Percentiles rank a stretch among this genome's conserved stretches.
phyloP scores from a whole-genome alignment of 2,888 invertebrate genomes.

The Thymelicus sylvestris region DNA sequence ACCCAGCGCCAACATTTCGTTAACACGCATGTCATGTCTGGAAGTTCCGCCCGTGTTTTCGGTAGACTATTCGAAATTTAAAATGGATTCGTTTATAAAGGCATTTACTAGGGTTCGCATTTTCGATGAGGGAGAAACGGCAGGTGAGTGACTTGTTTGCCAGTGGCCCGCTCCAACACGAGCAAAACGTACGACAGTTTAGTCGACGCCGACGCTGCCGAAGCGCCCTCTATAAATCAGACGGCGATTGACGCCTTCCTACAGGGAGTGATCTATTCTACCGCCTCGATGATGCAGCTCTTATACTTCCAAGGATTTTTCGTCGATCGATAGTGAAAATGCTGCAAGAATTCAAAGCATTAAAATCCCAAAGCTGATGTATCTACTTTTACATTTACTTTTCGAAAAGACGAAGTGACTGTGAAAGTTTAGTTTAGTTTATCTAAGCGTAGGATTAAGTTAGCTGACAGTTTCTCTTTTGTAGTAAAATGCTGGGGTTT shows the following conservation, averaged over 20 bases:
- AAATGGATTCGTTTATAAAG: conserved; percentile 81
- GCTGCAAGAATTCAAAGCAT: conserved; percentile 12
- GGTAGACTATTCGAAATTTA: conserved; percentile 79
- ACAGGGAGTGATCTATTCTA: conserved; percentile 83
- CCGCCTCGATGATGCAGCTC: conserved; percentile 74
- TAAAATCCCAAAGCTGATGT: conserved; percentile 15
- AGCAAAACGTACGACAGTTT: conserved; percentile 80
- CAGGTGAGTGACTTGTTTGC: conserved; percentile 85
- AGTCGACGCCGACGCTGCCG: conserved; percentile 72
- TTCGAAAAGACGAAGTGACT: conserved; percentile 16
- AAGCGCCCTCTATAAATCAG: conserved; percentile 81
- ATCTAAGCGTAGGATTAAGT: conserved; percentile 22
- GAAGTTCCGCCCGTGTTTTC: conserved; percentile 75
- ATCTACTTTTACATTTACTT: conserved; percentile 20
- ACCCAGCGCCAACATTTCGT: conserved; percentile 75
- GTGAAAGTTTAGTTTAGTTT: conserved; percentile 23
- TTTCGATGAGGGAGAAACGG: conserved; percentile 77
- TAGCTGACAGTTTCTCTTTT: conserved; percentile 28
- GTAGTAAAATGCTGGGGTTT: conserved; percentile 17
- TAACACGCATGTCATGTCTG: conserved; percentile 81
- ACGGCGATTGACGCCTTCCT: conserved; percentile 81
- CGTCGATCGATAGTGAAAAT: conserved; percentile 20
- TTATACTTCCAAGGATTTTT: conserved; percentile 69
- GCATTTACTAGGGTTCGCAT: conserved; percentile 78
- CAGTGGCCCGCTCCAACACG: conserved; percentile 68